Percentiles rank a stretch among this genome's conserved stretches.
phyloP scores from a whole-genome alignment of 2,113 vertebrate species.

The Hippocampus abdominalis region DNA sequence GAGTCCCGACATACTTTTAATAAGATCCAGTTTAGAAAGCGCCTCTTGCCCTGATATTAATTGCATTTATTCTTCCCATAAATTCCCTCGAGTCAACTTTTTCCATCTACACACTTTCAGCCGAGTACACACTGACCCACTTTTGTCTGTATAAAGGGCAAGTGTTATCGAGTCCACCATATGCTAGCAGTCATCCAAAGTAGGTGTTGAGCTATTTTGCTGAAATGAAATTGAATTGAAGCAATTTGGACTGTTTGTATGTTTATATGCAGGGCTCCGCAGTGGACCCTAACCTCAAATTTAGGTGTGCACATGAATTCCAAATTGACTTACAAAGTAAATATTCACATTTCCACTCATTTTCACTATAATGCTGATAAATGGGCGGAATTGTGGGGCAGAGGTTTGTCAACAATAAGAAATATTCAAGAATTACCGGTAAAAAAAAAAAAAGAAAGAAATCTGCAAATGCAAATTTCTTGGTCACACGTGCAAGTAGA shows the following conservation, averaged over 20 bases:
- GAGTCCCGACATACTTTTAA: constrained; percentile 12
- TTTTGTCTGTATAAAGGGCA: constrained; percentile 7
- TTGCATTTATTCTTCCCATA: constrained; percentile 1
- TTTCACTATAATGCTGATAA: too few relatives aligned
- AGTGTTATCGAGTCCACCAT: neutral
- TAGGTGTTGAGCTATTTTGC: neutral
- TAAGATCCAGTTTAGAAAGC: neutral
- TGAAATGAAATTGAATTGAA: neutral
- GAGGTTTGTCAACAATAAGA: too few relatives aligned
- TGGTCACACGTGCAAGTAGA: too few relatives aligned
- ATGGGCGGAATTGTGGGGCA: too few relatives aligned
- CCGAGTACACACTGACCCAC: constrained; percentile 18
- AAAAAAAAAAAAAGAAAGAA: too few relatives aligned
- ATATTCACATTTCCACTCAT: too few relatives aligned
- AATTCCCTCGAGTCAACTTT: constrained; percentile 20
- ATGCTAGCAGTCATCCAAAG: neutral
- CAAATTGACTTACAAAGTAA: too few relatives aligned
- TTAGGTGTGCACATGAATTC: too few relatives aligned
- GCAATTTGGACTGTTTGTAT: neutral
- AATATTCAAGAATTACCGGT: too few relatives aligned
- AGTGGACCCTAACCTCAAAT: too few relatives aligned
- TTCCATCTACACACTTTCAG: constrained; percentile 9
- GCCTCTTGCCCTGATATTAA: neutral
- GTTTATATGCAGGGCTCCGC: too few relatives aligned
- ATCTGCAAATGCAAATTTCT: too few relatives aligned